Conservation (phyloP, 2,888 invertebrate species). For the Harpalus rufipes region DNA sequence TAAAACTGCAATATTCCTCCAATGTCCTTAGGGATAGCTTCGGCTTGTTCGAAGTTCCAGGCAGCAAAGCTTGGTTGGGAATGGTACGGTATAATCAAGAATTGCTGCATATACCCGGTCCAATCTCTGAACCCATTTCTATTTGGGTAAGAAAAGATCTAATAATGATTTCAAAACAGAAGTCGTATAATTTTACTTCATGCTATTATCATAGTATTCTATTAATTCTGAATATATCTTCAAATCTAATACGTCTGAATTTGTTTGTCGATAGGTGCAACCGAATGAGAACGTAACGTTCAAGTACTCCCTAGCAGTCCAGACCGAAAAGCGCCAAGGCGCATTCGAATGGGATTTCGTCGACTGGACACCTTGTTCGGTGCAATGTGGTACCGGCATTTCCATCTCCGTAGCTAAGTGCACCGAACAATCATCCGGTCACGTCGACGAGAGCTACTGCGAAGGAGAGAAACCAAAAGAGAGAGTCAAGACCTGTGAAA, state of each 20-base stretch:
- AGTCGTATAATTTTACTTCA: too few relatives aligned
- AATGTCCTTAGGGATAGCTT: constrained; percentile 72
- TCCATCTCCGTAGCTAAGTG: constrained; percentile 71
- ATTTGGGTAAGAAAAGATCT: constrained; percentile 76
- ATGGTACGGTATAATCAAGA: constrained; percentile 74
- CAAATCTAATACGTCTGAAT: too few relatives aligned
- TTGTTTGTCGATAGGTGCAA: constrained; percentile 65
- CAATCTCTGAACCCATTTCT: constrained; percentile 77
- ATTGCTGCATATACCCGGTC: constrained; percentile 78
- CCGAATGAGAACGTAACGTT: constrained; percentile 70
- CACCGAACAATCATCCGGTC: constrained; percentile 70
- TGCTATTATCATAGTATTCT: neutral
- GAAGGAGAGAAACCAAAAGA: constrained; percentile 67
- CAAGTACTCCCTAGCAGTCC: constrained; percentile 70
- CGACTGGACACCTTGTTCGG: constrained; percentile 79
- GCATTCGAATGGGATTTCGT: constrained; percentile 78
- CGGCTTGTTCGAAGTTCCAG: constrained; percentile 74
- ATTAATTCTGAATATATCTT: too few relatives aligned
- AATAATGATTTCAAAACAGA: too few relatives aligned
- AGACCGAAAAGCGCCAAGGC: constrained; percentile 72
- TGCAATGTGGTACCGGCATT: constrained; percentile 79
- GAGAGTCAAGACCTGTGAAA: constrained; percentile 70
- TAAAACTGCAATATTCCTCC: too few relatives aligned
- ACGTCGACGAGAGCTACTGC: constrained; percentile 71
- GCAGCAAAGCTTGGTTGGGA: constrained; percentile 75